phyloP scores from a whole-genome alignment of 2,888 invertebrate genomes.

The Cybosia mesomella region DNA sequence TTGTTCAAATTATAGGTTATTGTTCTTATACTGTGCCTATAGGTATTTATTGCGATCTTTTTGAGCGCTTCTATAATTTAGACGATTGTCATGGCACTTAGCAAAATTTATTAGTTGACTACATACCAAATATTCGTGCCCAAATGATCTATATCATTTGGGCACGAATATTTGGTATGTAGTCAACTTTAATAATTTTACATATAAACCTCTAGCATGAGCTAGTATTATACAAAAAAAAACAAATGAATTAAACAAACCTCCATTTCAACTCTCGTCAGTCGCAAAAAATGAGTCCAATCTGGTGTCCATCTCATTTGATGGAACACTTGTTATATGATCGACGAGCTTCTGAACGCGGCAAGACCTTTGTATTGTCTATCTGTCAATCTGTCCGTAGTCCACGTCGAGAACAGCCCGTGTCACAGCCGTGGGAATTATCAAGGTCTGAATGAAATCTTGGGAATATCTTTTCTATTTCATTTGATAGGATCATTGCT shows the following conservation, averaged over 20 bases:
- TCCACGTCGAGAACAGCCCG: slow-evolving; percentile 34
- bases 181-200: neutral
- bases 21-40: too few species aligned
- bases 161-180: neutral
- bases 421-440: slow-evolving; percentile 43
- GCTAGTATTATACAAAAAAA: neutral
- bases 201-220: too few species aligned
- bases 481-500: neutral
- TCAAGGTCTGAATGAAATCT: slow-evolving; percentile 14
- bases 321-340: slow-evolving; percentile 77
- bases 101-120: too few species aligned
- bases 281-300: slow-evolving; percentile 55
- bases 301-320: slow-evolving; percentile 72
- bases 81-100: too few species aligned
- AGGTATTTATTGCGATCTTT: too few species aligned
- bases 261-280: slow-evolving; percentile 14
- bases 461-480: slow-evolving; percentile 9
- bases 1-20: too few species aligned
- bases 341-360: slow-evolving; percentile 79
- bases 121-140: neutral
- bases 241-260: slow-evolving; percentile 14
- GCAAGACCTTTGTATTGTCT: slow-evolving; percentile 64
- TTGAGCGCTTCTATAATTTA: too few species aligned
- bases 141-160: too few species aligned
- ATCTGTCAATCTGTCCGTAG: slow-evolving; percentile 68